Evolutionary conservation across 2,888 invertebrate genomes (phyloP).

Genomic region (Ellobium chinense): DNA sequence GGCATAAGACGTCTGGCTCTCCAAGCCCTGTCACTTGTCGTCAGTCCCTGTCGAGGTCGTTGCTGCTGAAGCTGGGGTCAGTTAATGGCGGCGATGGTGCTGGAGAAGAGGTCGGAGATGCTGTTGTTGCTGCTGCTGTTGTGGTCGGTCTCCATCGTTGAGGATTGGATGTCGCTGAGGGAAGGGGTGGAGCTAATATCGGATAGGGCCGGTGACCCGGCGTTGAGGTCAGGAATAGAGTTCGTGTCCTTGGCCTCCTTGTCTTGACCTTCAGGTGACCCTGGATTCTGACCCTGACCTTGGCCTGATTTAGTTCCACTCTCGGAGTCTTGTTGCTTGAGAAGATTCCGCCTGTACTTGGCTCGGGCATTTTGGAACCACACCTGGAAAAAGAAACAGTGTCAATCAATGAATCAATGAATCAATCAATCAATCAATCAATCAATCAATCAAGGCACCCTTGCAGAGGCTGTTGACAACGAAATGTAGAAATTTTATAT

Average conservation of each 20-base stretch:
- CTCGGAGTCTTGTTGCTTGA: conserved; percentile 68
- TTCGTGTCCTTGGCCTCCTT: conserved; percentile 53
- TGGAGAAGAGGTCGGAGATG: conserved; percentile 72
- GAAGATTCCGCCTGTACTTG: conserved; percentile 96
- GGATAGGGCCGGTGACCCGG: conserved; percentile 70
- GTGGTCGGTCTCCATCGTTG: conserved; percentile 68
- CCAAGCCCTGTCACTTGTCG: no score
- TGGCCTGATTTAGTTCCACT: conserved; percentile 30
- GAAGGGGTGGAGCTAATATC: conserved; percentile 74
- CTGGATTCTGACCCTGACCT: conserved; percentile 23
- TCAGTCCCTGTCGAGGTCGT: no score
- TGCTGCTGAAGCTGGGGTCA: conserved; percentile 39
- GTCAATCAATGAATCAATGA: not conserved
- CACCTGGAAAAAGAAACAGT: conserved; percentile 85
- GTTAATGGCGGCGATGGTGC: conserved; percentile 60
- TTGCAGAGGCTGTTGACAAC: no score
- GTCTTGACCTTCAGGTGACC: conserved; percentile 42
- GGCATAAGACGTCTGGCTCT: no score
- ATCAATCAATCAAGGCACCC: no score
- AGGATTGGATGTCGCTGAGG: conserved; percentile 69
- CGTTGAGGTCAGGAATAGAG: conserved; percentile 65
- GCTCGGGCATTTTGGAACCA: conserved; percentile 99
- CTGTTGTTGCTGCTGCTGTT: conserved; percentile 60
- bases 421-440: not conserved
- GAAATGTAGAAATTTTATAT: no score